Conservation (phyloP, 2,113 vertebrate genomes). For the Lepus americanus region DNA sequence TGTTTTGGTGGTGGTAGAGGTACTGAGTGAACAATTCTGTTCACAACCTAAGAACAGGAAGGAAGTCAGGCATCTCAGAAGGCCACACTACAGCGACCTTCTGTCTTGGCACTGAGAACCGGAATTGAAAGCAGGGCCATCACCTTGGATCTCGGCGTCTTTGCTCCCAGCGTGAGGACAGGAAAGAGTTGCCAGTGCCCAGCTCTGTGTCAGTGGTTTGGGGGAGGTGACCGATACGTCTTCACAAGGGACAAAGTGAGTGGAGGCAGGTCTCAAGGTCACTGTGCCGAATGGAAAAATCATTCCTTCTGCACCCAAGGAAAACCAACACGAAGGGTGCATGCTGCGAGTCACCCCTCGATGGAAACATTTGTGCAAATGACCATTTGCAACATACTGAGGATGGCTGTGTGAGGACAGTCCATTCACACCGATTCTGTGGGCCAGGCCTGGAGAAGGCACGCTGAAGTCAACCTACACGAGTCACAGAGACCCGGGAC, state of each 20-base stretch:
- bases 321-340: not conserved
- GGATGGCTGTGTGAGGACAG: not conserved
- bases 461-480: fast-evolving
- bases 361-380: not conserved
- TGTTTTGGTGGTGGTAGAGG: not conserved
- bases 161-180: not conserved
- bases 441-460: not conserved
- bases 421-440: fast-evolving
- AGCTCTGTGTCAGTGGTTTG: not conserved
- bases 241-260: not conserved
- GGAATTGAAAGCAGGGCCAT: not conserved
- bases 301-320: constrained; percentile 24
- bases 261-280: not conserved
- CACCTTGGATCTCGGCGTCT: not conserved
- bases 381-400: not conserved
- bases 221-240: not conserved
- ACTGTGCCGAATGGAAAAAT: constrained; percentile 38
- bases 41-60: not conserved
- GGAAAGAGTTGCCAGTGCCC: not conserved
- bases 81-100: not conserved
- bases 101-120: not conserved
- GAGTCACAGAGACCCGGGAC: not conserved
- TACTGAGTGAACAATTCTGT: not conserved
- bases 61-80: not conserved
- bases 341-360: constrained; percentile 37